These are phyloP conservation scores for Lepidurus packardi DNA, from an alignment of 1,140 invertebrate genomes.

Conservation along the genomic window DNA sequence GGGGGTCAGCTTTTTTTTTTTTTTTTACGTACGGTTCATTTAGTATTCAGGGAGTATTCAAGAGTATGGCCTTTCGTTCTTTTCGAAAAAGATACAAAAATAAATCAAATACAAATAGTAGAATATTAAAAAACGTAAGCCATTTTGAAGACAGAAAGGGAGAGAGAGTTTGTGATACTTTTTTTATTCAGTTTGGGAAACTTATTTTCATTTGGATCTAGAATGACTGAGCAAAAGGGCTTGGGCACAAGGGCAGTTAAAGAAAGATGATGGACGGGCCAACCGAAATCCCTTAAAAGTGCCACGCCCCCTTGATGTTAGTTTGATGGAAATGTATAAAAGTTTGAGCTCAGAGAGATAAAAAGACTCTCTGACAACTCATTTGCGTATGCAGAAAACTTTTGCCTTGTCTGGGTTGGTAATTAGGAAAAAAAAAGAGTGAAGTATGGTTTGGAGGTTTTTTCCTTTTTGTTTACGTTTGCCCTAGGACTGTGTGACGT, in stretches of 20 bases:
- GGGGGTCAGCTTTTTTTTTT: background rate
- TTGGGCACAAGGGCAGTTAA: background rate
- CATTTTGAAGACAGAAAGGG: too few relatives aligned
- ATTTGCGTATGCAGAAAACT: constrained; percentile 11
- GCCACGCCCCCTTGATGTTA: constrained; percentile 20
- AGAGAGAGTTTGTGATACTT: background rate
- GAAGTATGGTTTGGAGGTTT: background rate
- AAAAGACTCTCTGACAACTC: constrained; percentile 1
- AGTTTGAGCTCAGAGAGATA: background rate
- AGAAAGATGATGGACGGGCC: background rate
- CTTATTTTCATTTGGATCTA: background rate
- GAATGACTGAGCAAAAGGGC: background rate
- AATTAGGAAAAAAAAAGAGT: background rate
- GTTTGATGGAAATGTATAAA: constrained; percentile 19
- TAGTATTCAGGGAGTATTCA: background rate
- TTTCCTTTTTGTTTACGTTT: background rate
- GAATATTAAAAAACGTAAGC: too few relatives aligned
- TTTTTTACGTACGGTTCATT: background rate
- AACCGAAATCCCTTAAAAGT: background rate
- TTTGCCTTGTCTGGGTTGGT: background rate
- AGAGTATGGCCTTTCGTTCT: background rate
- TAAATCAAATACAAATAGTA: too few relatives aligned
- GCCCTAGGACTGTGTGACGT: background rate
- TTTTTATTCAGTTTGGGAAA: background rate
- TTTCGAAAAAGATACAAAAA: background rate